Evolutionary conservation across 2,888 invertebrate species (phyloP).

Genomic region (Meandrusa payeni): DNA sequence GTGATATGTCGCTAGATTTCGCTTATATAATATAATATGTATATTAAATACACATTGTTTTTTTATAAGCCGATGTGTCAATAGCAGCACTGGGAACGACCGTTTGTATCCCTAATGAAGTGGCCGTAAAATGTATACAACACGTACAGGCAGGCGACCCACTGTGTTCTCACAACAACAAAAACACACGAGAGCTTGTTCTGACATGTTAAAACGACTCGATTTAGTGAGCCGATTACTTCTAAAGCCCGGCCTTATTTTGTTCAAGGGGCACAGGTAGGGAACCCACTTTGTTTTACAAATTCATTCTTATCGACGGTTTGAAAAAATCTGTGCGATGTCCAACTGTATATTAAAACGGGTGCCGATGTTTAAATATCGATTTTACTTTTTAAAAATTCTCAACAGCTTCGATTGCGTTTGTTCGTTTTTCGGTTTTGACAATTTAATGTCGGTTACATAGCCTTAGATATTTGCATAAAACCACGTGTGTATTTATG

Average conservation of each 20-base stretch:
- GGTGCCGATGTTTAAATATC: conserved; percentile 2
- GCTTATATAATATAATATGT: no score
- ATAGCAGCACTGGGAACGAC: conserved; percentile 52
- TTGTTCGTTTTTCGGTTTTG: conserved; percentile 4
- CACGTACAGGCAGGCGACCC: conserved; percentile 65
- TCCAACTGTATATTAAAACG: conserved; percentile 13
- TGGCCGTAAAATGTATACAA: conserved; percentile 72
- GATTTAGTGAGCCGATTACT: conserved; percentile 71
- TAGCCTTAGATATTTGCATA: no score
- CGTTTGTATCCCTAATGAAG: conserved; percentile 62
- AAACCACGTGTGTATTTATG: no score
- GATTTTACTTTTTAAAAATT: conserved; percentile 1
- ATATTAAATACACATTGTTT: no score
- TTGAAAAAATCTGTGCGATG: conserved; percentile 14
- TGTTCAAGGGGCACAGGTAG: conserved; percentile 46
- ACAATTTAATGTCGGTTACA: background rate
- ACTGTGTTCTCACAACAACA: conserved; percentile 48
- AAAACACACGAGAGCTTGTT: conserved; percentile 68
- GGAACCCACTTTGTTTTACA: conserved; percentile 55
- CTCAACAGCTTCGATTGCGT: background rate
- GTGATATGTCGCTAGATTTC: no score
- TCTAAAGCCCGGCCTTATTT: conserved; percentile 44
- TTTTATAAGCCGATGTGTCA: no score
- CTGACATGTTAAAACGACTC: conserved; percentile 69
- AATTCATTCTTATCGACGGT: conserved; percentile 54